phyloP scores from a whole-genome alignment of 2,888 invertebrate genomes.

The Polia nebulosa region DNA sequence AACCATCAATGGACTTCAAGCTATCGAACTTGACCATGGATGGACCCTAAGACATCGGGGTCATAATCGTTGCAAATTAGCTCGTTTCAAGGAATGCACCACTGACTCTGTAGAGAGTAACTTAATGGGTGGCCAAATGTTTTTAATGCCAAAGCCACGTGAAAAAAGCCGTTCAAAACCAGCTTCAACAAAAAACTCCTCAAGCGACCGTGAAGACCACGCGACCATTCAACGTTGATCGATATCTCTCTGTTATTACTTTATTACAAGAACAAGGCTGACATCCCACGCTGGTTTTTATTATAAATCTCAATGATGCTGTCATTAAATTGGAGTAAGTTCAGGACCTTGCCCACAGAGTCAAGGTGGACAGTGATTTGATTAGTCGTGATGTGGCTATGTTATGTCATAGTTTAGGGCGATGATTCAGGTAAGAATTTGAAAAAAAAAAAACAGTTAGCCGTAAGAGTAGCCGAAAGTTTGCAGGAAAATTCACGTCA shows the following conservation, averaged over 20 bases:
- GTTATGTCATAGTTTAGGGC: background rate
- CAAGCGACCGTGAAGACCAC: conserved; percentile 8
- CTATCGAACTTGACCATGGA: too few relatives aligned
- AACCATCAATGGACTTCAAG: background rate
- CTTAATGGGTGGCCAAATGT: background rate
- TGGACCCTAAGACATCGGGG: background rate
- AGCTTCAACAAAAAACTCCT: conserved; percentile 13
- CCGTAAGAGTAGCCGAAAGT: too few relatives aligned
- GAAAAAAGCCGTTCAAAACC: background rate
- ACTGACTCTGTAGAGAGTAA: background rate
- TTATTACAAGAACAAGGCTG: conserved; percentile 46
- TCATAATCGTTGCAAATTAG: too few relatives aligned
- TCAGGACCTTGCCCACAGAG: conserved; percentile 34
- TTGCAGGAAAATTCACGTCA: too few relatives aligned
- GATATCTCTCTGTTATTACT: conserved; percentile 37
- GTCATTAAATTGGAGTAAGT: conserved; percentile 41
- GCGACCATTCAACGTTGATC: conserved; percentile 32
- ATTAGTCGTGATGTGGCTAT: background rate
- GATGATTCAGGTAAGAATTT: background rate
- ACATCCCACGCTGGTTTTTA: conserved; percentile 51
- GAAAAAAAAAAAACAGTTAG: background rate
- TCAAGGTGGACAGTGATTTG: conserved; percentile 14
- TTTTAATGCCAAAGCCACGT: background rate
- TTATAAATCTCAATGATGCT: conserved; percentile 57
- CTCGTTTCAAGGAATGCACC: background rate